These are phyloP conservation scores for Chaetodon auriga DNA, from an alignment of 2,113 vertebrate species.

Conservation along the genomic window DNA sequence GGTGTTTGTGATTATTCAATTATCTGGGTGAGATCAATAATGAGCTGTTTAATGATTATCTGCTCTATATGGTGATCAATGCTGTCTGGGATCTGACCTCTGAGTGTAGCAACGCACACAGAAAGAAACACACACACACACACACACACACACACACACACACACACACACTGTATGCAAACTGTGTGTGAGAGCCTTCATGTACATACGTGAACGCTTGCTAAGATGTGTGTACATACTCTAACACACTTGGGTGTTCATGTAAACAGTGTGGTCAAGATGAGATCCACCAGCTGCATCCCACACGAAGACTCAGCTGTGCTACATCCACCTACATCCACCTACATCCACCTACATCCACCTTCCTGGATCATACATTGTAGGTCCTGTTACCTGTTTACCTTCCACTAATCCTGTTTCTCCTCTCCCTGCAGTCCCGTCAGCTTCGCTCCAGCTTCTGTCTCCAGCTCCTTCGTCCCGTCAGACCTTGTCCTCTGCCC, in stretches of 20 bases:
- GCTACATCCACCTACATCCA: no score
- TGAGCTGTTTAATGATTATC: constrained; percentile 60
- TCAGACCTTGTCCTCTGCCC: no score
- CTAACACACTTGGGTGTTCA: background rate
- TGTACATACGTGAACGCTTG: background rate
- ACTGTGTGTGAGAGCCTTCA: background rate
- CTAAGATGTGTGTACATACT: background rate
- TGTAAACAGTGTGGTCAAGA: background rate
- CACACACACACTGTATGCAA: background rate
- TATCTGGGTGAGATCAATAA: constrained; percentile 47
- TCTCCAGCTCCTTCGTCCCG: no score
- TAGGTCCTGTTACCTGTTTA: no score
- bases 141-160: no score
- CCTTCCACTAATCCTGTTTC: no score
- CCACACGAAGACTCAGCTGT: no score
- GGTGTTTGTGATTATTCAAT: constrained; percentile 36
- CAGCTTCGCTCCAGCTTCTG: no score
- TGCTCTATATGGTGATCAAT: constrained; percentile 57
- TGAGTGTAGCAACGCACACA: background rate
- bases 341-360: no score
- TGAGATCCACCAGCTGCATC: background rate
- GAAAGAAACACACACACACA: background rate
- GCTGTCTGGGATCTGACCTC: constrained; percentile 53
- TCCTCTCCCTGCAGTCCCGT: no score
- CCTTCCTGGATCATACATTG: no score